Evolutionary conservation across 2,797 vertebrate genomes (phyloP).

Genomic region (Ceyx erithaca): DNA sequence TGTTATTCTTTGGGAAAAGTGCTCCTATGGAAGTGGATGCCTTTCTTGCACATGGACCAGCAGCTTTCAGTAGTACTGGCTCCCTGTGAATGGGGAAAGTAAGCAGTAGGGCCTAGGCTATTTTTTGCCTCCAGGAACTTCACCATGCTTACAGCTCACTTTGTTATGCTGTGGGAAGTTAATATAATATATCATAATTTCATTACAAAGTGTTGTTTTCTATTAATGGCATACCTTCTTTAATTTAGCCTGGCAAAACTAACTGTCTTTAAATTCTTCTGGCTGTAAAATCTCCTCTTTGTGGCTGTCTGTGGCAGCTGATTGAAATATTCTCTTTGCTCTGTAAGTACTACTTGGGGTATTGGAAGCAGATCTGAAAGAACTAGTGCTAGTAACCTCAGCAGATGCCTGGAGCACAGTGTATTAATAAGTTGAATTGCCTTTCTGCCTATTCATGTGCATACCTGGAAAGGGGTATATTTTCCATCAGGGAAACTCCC

Average conservation of each 20-base stretch:
- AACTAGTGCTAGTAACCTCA: constrained; percentile 33
- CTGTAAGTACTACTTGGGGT: constrained; percentile 16
- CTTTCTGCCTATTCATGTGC: constrained; percentile 15
- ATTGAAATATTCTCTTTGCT: constrained; percentile 47
- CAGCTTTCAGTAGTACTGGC: neutral
- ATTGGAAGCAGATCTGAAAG: constrained; percentile 65
- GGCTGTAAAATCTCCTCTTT: constrained; percentile 41
- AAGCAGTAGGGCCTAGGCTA: neutral
- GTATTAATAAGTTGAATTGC: constrained; percentile 18
- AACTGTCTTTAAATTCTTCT: constrained; percentile 41
- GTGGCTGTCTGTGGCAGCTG: constrained; percentile 28
- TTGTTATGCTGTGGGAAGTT: neutral
- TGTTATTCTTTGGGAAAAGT: neutral
- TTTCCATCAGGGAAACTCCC: constrained; percentile 49
- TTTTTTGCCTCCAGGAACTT: neutral
- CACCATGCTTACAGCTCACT: neutral
- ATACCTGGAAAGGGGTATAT: constrained; percentile 51
- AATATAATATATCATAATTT: neutral
- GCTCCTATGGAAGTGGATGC: neutral
- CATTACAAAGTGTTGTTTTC: neutral
- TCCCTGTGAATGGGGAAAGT: neutral
- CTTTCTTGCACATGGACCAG: neutral
- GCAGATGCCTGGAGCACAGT: constrained; percentile 34
- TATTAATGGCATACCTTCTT: neutral
- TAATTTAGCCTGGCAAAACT: constrained; percentile 49